These are phyloP conservation scores for Euphonia xanthogaster DNA, from an alignment of 2,797 vertebrate genomes.

Conservation along the genomic window DNA sequence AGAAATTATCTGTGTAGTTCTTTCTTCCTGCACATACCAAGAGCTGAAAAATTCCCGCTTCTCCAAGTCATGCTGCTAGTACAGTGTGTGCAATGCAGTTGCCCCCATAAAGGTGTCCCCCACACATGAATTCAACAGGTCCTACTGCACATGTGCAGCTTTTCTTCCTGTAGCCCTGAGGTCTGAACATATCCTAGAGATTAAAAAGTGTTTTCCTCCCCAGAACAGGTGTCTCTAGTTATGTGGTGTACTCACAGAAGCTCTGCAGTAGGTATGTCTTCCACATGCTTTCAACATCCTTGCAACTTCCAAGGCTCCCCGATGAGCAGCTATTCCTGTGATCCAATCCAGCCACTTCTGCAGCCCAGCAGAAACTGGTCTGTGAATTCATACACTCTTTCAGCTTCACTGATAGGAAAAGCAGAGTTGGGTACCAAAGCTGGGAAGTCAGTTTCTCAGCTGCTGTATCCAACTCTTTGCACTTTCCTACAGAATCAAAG, in stretches of 20 bases:
- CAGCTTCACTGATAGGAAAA: background rate
- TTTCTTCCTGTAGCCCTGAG: background rate
- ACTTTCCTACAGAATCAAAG: background rate
- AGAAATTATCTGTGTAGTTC: background rate
- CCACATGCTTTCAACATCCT: background rate
- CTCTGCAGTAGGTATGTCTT: background rate
- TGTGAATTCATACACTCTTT: background rate
- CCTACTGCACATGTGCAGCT: background rate
- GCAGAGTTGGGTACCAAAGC: background rate
- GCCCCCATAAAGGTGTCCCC: background rate
- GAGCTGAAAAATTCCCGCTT: background rate
- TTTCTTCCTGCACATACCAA: background rate
- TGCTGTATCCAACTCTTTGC: background rate
- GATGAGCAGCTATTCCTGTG: background rate
- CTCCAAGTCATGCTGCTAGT: background rate
- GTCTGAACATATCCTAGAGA: background rate
- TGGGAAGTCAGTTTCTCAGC: background rate
- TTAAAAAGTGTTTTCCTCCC: background rate
- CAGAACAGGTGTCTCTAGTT: background rate
- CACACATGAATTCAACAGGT: background rate
- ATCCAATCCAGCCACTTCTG: background rate
- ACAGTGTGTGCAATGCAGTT: background rate
- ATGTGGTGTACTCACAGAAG: background rate
- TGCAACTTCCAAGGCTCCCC: background rate
- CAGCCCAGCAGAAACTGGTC: background rate